Base-by-base conservation (phyloP, 53 echinoderm and acorn worm genomes). In the Paelopatides confundens region DNA sequence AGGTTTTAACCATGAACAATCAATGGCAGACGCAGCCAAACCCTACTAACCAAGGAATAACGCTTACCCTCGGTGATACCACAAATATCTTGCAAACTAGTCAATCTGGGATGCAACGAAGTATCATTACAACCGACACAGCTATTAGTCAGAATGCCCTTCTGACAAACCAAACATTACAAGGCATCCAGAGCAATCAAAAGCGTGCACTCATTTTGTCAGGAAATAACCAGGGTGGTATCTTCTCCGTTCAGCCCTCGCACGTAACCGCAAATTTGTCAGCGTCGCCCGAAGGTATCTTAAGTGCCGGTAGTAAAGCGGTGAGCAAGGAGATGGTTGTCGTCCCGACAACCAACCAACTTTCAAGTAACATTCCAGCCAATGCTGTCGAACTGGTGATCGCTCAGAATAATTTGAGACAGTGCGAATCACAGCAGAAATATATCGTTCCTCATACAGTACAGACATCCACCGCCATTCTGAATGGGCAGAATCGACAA, bases 281-380 rank as follows among this genome's bases (percentile, higher is more conserved):
- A 0, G 43, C 50, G 32, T 53, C 53, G 3, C 79, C 79, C 18
- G 79, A 79, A 14, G 31, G 29, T 32, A 34, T 17, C 24, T 35
- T 67, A 31, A 31, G 15, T 31, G 15, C 68, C 0, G 79, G 79
- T 5, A 76, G 2, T n/a, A 28, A 39, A 15, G 52, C 53, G 21
- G 32, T 79, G 50, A 53, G 79, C 33, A 79, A 79, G 0, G 79
- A 79, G 21, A 79, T 79, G 79, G 79, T 79, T 18, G 51, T 79
- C 15, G 33, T 79, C 17, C 79, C 79, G 2, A 40, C 74, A 39
- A 74, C 74, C 29, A 48, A 30, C 79, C 51, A 46, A 79, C 31
- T 79, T 13, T 79, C 79, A 46, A 79, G 35, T 51, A 79, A 79
- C 79, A 79, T 79, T 79, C 79, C 79, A 79, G 15, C 15, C 24